A percentile compares a stretch with the other conserved stretches of the same genome.
Evolutionary conservation across 2,113 vertebrate genomes (phyloP).

Genomic region (Aegypius monachus): DNA sequence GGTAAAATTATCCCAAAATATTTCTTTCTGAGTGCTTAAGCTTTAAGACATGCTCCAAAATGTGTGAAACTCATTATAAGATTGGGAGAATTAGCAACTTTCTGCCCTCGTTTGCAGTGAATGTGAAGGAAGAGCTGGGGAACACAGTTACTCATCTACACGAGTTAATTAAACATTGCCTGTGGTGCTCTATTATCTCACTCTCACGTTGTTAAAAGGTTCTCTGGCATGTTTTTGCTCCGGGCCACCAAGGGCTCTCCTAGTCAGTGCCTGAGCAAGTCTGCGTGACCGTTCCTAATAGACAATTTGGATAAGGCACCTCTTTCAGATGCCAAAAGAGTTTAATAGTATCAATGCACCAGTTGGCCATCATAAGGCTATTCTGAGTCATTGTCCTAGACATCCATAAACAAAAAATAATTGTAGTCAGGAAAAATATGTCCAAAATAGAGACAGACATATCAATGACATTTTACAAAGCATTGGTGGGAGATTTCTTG

Average conservation of each 20-base stretch:
- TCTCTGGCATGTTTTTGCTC: constrained; percentile 1
- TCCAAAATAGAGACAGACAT: not conserved
- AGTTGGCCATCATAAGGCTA: not conserved
- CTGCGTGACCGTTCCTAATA: not conserved
- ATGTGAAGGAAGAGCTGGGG: not conserved
- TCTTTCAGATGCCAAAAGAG: not conserved
- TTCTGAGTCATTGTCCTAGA: not conserved
- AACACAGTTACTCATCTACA: not conserved
- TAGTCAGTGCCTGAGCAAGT: not conserved
- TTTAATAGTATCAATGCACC: not conserved
- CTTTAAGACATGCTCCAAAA: not conserved
- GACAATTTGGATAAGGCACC: not conserved
- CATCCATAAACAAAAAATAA: not conserved
- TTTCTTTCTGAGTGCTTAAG: not conserved
- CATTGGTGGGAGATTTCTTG: not conserved
- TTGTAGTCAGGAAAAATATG: not conserved
- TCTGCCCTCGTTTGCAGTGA: not conserved
- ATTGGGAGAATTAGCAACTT: not conserved
- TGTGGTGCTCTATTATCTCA: constrained; percentile 9
- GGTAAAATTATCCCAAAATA: not conserved
- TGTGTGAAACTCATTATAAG: not conserved
- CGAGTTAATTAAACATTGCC: constrained; percentile 40
- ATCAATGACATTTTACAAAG: not conserved
- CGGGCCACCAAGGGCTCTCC: not conserved
- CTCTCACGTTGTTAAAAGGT: not conserved